These are phyloP conservation scores for Loxodonta africana DNA, from an alignment of 2,113 vertebrate genomes.

Conservation along the genomic window DNA sequence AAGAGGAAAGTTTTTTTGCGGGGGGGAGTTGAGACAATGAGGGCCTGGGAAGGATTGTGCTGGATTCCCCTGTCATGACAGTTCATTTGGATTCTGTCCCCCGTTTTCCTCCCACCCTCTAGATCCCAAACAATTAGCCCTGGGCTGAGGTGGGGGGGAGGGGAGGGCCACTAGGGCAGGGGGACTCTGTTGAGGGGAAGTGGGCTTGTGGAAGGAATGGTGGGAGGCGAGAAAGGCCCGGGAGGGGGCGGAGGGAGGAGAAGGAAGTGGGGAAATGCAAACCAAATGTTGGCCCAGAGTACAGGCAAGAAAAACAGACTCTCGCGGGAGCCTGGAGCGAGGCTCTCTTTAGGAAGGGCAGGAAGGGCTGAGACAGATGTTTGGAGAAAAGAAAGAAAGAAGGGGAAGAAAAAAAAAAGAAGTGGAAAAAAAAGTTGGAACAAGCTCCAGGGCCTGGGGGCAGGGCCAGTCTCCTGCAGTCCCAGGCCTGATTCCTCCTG, in stretches of 20 bases:
- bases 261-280: slow-evolving; percentile 86
- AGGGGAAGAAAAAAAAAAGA: slow-evolving; percentile 85
- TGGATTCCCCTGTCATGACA: background rate
- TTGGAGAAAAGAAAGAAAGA: slow-evolving; percentile 89
- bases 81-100: background rate
- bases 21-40: slow-evolving; percentile 23
- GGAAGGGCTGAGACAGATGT: slow-evolving; percentile 83
- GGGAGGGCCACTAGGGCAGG: background rate
- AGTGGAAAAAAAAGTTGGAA: slow-evolving; percentile 77
- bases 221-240: slow-evolving; percentile 49
- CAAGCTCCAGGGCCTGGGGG: slow-evolving; percentile 67
- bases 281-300: slow-evolving; percentile 86
- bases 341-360: slow-evolving; percentile 79
- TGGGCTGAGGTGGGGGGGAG: background rate
- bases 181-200: slow-evolving; percentile 19
- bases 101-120: background rate
- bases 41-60: background rate
- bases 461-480: slow-evolving; percentile 56
- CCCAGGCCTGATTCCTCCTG: background rate
- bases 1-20: slow-evolving; percentile 38
- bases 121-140: background rate
- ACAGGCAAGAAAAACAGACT: slow-evolving; percentile 82
- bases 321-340: slow-evolving; percentile 79
- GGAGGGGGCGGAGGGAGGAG: slow-evolving; percentile 36
- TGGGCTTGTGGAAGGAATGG: slow-evolving; percentile 54